A percentile compares a stretch with the other conserved stretches of the same genome.
These are phyloP conservation scores for Gymnosoma rotundatum DNA, from an alignment of 2,888 invertebrate species.

Conservation along the genomic window DNA sequence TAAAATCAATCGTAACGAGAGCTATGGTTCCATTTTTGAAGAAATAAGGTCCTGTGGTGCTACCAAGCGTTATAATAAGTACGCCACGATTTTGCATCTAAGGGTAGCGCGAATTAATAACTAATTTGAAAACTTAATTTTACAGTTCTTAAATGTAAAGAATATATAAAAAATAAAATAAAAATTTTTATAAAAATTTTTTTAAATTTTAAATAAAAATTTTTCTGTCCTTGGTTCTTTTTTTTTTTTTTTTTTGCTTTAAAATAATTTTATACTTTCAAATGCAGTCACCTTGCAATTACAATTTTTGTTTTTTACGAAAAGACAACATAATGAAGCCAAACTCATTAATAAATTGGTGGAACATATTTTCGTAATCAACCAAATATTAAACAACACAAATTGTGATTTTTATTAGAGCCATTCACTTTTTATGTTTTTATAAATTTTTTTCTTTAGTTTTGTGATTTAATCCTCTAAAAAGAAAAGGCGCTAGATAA, in stretches of 20 bases:
- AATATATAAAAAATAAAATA: no score
- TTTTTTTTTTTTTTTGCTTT: not conserved
- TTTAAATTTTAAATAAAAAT: not conserved
- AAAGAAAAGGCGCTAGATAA: not conserved
- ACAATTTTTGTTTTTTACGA: not conserved
- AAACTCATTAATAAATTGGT: conserved; percentile 40
- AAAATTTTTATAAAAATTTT: no score
- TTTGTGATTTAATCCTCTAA: not conserved
- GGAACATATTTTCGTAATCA: conserved; percentile 16
- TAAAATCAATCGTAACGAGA: no score
- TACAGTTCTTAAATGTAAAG: no score
- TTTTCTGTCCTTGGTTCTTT: not conserved
- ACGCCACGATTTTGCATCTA: no score
- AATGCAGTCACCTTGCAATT: not conserved
- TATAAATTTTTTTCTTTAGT: not conserved
- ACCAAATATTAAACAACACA: not conserved
- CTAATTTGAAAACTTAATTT: no score
- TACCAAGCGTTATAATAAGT: no score
- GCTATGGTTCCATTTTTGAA: no score
- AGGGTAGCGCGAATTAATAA: no score
- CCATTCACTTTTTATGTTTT: conserved; percentile 43
- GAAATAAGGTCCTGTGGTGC: no score
- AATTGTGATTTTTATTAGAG: conserved; percentile 21
- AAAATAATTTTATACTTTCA: not conserved
- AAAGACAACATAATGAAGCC: conserved; percentile 2